These are phyloP conservation scores for Brachyalestes nurse DNA, from an alignment of 2,797 vertebrate species.

Conservation along the genomic window DNA sequence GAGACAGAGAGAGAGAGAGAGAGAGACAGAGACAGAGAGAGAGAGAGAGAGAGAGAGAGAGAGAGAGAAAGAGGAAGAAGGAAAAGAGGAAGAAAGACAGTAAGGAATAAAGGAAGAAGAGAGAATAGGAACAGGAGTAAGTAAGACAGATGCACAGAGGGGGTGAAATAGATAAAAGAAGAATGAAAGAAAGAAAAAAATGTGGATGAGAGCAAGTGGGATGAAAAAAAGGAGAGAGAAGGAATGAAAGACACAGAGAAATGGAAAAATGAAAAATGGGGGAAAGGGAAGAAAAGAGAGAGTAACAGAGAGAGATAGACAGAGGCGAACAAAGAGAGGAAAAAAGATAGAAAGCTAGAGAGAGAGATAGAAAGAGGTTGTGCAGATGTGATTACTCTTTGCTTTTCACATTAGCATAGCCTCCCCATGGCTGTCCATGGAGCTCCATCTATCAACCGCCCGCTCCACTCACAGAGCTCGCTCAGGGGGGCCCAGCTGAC, in stretches of 20 bases:
- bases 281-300: neutral
- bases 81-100: neutral
- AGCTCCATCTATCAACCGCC: constrained; percentile 50
- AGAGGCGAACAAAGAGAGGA: neutral
- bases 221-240: neutral
- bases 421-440: constrained; percentile 41
- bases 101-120: neutral
- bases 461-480: constrained; percentile 34
- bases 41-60: neutral
- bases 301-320: neutral
- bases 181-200: neutral
- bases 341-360: constrained; percentile 23
- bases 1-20: neutral
- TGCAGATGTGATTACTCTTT: constrained; percentile 55
- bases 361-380: constrained; percentile 50
- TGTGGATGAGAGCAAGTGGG: neutral
- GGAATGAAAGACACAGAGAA: neutral
- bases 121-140: constrained; percentile 21
- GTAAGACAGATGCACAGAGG: too few relatives aligned
- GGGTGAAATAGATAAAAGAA: too few relatives aligned
- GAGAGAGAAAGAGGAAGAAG: neutral
- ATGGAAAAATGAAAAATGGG: neutral
- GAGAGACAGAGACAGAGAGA: neutral
- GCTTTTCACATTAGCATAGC: constrained; percentile 54
- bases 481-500: constrained; percentile 44